Base-by-base conservation (phyloP, 2,113 vertebrate species). In the Urocitellus parryii region DNA sequence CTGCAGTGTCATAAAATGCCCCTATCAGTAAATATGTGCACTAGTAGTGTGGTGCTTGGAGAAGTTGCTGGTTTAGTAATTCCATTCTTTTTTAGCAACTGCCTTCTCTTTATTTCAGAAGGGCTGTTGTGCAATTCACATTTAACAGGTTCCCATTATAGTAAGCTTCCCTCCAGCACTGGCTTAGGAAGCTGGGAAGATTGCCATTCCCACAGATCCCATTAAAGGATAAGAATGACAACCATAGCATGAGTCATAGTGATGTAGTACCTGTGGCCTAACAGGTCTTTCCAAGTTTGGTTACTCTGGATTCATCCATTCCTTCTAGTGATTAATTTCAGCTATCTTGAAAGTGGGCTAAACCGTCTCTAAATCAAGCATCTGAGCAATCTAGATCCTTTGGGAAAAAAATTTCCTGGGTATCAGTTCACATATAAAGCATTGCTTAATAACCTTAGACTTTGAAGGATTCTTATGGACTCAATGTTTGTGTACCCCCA, bases 151-250 rank as follows among this genome's bases (percentile, higher is more conserved):
- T 89, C 70, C 73, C 88, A 94, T 94, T 94, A 90, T 83, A 85
- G 68, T 53, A 58, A 8, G 45, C 70, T 79, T 96, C 81, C 67
- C 94, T 97, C 79, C 20, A 93, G 89, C 72, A 68, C 85, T 95
- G 81, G 76, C 85, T 97, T 92, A 77, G 86, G 81, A 91, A 89
- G 63, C 88, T 88, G 93, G 92, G 79, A 97, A 53, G 42, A 9
- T 67, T 81, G 79, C 89, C 78, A 76, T 98, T 97, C 95, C 88
- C 91, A 92, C 91, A 98, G 85, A 91, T 81, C 58, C 76, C 77
- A 95, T 95, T 91, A 94, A 87, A 96, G 91, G 91, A 58, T 89
- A 94, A 95, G 83, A 89, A 90, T 67, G 63, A 95, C 94, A 96
- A 56, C 65, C 61, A 8, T 16, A 80, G 76, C 16, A 65, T 97